Percentiles rank a stretch among this genome's conserved stretches.
Evolutionary conservation across 2,888 invertebrate species (phyloP).

Genomic region (Sphinx pinastri): DNA sequence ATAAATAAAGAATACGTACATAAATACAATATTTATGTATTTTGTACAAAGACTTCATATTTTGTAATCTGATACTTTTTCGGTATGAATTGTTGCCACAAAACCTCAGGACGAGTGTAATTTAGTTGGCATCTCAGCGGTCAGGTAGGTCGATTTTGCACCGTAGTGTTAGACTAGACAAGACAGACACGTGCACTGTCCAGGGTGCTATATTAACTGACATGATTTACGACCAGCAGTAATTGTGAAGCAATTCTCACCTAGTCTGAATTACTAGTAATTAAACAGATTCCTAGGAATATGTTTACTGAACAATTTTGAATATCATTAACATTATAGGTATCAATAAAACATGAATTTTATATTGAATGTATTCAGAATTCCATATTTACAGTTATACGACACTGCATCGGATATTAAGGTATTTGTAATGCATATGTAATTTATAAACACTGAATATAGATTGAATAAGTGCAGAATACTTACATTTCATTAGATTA

Average conservation of each 20-base stretch:
- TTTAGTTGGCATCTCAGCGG: neutral
- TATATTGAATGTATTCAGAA: neutral
- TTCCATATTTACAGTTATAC: neutral
- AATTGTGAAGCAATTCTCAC: neutral
- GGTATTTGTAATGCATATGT: constrained; percentile 13
- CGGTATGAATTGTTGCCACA: no score
- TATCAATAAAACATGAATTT: neutral
- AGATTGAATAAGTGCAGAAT: constrained; percentile 9
- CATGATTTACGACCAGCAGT: neutral
- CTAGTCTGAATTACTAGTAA: neutral
- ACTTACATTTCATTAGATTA: neutral
- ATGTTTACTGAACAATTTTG: neutral
- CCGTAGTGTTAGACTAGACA: neutral
- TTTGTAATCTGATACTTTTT: no score
- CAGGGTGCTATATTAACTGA: neutral
- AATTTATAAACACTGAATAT: constrained; percentile 14
- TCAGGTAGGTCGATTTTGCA: neutral
- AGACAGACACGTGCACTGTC: neutral
- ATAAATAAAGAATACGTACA: no score
- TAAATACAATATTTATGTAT: no score
- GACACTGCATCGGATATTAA: neutral
- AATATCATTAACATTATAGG: no score
- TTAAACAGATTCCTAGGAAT: no score
- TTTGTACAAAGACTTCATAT: no score
- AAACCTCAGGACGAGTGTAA: no score